Conservation (phyloP, 2,113 vertebrate species). For the Ariopsis seemanni region DNA sequence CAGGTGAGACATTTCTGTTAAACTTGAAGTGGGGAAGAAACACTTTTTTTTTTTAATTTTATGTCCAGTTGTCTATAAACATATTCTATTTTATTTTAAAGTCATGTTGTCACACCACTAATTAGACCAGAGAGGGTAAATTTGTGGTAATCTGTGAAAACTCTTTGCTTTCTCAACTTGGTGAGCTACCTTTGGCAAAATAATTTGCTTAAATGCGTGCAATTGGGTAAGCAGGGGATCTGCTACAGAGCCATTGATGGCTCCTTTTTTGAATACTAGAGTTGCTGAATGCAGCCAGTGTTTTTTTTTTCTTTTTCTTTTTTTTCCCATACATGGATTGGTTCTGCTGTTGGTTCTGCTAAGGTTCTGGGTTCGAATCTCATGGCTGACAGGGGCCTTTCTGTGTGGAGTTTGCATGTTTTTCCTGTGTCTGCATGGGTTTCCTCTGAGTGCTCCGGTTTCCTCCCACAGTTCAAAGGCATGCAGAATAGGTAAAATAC, state of each 20-base stretch:
- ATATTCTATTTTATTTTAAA: background rate
- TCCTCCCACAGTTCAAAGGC: no score
- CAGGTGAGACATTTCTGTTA: background rate
- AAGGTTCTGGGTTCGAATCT: no score
- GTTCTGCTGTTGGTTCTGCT: background rate
- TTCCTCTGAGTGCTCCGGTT: no score
- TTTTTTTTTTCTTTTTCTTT: no score
- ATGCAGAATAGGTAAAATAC: no score
- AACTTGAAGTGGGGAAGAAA: background rate
- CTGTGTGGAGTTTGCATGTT: no score
- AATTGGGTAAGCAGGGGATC: background rate
- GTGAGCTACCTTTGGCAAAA: background rate
- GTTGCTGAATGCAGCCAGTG: background rate
- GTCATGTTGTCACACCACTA: background rate
- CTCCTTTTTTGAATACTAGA: background rate
- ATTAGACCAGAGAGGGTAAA: constrained; percentile 1
- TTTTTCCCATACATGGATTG: background rate
- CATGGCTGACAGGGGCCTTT: no score
- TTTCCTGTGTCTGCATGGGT: no score
- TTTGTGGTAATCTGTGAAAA: background rate
- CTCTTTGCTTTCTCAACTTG: background rate
- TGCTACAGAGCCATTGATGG: background rate
- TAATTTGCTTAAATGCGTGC: background rate
- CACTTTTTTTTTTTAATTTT: no score
- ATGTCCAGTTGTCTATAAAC: background rate